Percentiles rank a stretch among this genome's conserved stretches.
phyloP scores from a whole-genome alignment of 1,140 invertebrate genomes.

The Drosophila paulistorum region DNA sequence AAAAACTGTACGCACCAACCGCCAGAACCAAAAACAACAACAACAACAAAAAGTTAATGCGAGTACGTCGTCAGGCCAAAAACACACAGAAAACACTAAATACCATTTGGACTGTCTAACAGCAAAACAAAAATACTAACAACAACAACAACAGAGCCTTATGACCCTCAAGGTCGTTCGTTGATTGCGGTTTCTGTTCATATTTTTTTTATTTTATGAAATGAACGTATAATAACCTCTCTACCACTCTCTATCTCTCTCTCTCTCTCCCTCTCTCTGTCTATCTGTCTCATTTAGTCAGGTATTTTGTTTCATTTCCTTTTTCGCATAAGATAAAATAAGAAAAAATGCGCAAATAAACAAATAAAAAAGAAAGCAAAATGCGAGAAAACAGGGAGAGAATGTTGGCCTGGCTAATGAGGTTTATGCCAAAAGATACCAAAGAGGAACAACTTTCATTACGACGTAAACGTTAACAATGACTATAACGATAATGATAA shows the following conservation, averaged over 20 bases:
- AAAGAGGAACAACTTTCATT: slow-evolving; percentile 38
- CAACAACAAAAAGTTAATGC: slow-evolving; percentile 18
- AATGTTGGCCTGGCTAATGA: slow-evolving; percentile 69
- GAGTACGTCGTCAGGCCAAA: slow-evolving; percentile 65
- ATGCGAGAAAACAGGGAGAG: slow-evolving; percentile 20
- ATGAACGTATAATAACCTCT: slow-evolving; percentile 63
- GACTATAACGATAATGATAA: background rate
- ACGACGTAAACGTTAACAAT: background rate
- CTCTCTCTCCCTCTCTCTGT: slow-evolving; percentile 21
- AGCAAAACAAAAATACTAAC: slow-evolving; percentile 30
- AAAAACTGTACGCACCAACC: slow-evolving; percentile 52
- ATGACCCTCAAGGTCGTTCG: slow-evolving; percentile 73
- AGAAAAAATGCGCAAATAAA: slow-evolving; percentile 54
- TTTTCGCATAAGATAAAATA: slow-evolving; percentile 54
- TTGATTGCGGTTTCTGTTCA: slow-evolving; percentile 71
- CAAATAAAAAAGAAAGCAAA: slow-evolving; percentile 44
- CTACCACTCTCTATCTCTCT: slow-evolving; percentile 30
- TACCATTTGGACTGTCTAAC: slow-evolving; percentile 54
- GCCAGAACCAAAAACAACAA: slow-evolving; percentile 33
- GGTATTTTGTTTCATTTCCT: slow-evolving; percentile 75
- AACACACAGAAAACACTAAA: slow-evolving; percentile 51
- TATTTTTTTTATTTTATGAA: slow-evolving; percentile 25
- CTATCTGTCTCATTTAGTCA: slow-evolving; percentile 26
- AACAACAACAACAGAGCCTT: slow-evolving; percentile 36
- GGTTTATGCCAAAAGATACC: slow-evolving; percentile 27